A percentile compares a stretch with the other conserved stretches of the same genome.
phyloP scores from a whole-genome alignment of 2,113 vertebrate species.

The Turdus rufiventris region DNA sequence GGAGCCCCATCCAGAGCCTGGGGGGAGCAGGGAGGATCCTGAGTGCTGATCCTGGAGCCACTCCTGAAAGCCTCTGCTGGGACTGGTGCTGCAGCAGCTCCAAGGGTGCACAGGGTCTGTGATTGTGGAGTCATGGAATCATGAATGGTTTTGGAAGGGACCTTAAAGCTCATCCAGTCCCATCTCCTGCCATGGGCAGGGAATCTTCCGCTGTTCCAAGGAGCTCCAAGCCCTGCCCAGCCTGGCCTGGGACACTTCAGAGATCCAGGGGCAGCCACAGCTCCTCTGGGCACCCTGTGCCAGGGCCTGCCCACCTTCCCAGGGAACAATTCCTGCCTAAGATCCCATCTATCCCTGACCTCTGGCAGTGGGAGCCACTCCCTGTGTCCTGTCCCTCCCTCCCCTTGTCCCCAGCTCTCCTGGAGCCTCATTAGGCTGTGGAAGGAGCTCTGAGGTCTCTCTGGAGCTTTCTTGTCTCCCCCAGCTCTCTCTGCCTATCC shows the following conservation, averaged over 20 bases:
- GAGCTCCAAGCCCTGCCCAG: rapidly evolving
- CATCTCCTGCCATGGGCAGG: background rate
- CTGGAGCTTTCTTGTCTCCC: background rate
- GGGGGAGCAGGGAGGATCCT: background rate
- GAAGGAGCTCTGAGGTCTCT: rapidly evolving
- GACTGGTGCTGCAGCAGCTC: background rate
- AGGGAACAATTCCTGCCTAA: rapidly evolving
- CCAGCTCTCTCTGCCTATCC: background rate
- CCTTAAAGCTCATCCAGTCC: rapidly evolving
- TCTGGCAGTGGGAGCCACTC: background rate
- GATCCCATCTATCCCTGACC: background rate
- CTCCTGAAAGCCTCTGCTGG: background rate
- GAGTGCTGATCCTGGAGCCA: background rate
- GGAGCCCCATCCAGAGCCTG: background rate
- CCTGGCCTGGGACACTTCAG: background rate
- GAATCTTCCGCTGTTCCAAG: background rate
- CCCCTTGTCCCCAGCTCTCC: background rate
- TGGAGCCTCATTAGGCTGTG: background rate
- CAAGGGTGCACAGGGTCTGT: background rate
- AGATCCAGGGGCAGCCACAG: background rate
- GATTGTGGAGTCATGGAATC: background rate
- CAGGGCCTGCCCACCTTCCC: rapidly evolving
- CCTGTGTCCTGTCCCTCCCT: background rate
- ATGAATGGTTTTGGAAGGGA: background rate
- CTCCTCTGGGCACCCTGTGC: background rate